A percentile compares a stretch with the other conserved stretches of the same genome.
These are phyloP conservation scores for Menura novaehollandiae DNA, from an alignment of 2,113 vertebrate genomes.

Conservation along the genomic window DNA sequence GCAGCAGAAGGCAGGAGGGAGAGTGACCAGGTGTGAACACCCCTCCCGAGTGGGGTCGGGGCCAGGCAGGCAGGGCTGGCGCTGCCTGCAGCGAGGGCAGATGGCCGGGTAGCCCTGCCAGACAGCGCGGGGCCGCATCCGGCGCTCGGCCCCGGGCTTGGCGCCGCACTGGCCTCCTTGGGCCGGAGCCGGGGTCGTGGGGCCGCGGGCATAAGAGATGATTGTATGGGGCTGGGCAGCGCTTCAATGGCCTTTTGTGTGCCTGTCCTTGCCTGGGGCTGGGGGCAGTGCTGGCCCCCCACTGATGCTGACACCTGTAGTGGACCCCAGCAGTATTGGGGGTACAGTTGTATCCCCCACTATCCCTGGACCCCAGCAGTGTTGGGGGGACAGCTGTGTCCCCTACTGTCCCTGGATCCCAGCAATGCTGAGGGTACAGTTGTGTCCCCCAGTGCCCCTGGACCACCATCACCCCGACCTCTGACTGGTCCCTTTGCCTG, in stretches of 20 bases:
- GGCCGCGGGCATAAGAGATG: not conserved
- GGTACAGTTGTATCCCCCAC: not conserved
- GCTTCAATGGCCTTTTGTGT: conserved; percentile 39
- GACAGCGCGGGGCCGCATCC: not conserved
- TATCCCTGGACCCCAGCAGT: not conserved
- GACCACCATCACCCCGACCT: not conserved
- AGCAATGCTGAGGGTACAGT: not conserved
- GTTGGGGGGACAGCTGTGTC: not conserved
- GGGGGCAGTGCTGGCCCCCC: not conserved
- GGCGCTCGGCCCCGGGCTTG: fast-evolving
- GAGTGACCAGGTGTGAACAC: conserved; percentile 7
- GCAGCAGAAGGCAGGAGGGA: conserved; percentile 13
- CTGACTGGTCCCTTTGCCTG: not conserved
- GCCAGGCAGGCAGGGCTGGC: not conserved
- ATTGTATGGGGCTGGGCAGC: not conserved
- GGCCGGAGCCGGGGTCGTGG: not conserved
- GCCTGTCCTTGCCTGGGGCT: not conserved
- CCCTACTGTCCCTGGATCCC: not conserved
- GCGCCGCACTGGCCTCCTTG: not conserved
- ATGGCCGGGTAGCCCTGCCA: not conserved
- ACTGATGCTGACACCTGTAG: not conserved
- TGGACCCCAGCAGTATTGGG: not conserved
- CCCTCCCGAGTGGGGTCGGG: not conserved
- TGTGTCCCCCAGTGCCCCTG: not conserved
- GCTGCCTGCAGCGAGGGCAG: conserved; percentile 9